Percentiles rank a stretch among this genome's conserved stretches.
These are phyloP conservation scores for Leptoclinus maculatus DNA, from an alignment of 2,797 vertebrate species.

Conservation along the genomic window DNA sequence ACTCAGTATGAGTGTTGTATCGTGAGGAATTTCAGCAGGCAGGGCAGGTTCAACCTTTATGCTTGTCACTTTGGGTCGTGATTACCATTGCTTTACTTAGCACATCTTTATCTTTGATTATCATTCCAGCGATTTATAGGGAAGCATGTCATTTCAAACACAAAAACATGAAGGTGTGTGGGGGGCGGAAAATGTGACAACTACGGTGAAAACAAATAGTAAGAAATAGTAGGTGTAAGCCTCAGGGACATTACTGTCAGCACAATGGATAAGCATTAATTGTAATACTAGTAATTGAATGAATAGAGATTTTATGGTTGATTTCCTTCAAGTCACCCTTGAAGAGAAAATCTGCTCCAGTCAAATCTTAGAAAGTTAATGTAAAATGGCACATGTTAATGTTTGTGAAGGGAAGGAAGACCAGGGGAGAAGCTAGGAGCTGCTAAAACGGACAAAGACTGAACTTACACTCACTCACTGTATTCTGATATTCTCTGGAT, in stretches of 20 bases:
- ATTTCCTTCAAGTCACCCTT: not conserved
- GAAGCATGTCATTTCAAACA: not conserved
- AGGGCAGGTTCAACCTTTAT: conserved; percentile 9
- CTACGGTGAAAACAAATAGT: not conserved
- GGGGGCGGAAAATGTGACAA: not conserved
- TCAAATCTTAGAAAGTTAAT: conserved; percentile 43
- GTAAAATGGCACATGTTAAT: conserved; percentile 53
- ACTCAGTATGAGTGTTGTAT: conserved; percentile 22
- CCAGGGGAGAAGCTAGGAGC: not conserved
- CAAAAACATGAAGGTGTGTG: not conserved
- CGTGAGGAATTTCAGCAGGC: conserved; percentile 29
- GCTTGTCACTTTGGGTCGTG: not conserved
- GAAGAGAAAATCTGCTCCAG: not conserved
- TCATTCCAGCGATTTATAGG: not conserved
- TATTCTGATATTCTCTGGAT: not conserved
- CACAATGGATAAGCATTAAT: not conserved
- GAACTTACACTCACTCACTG: not conserved
- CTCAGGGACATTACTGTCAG: not conserved
- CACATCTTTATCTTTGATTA: conserved; percentile 10
- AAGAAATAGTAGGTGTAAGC: not conserved
- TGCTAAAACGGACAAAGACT: conserved; percentile 1
- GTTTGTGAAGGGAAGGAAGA: conserved; percentile 36
- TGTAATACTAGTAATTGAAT: not conserved
- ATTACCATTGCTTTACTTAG: not conserved
- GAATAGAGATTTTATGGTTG: not conserved